Conservation (phyloP, 2,888 invertebrate species). For the Agrochola circellaris region DNA sequence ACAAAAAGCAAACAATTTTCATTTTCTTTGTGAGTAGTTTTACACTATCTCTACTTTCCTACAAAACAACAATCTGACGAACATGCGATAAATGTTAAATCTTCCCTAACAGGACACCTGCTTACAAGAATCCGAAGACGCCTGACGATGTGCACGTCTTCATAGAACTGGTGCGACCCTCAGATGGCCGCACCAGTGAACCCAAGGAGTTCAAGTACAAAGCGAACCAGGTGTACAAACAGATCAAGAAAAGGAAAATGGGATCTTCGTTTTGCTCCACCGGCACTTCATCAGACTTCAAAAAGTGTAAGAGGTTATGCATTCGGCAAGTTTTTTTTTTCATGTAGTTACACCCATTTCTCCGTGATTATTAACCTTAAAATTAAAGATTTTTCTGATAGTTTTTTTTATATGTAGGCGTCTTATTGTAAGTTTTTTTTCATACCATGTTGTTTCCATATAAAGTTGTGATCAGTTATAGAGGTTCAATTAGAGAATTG, state of each 20-base stretch:
- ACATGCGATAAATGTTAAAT: not conserved
- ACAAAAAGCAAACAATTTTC: not conserved
- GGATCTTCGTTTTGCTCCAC: slow-evolving; percentile 80
- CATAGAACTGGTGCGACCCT: slow-evolving; percentile 94
- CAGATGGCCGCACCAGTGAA: slow-evolving; percentile 84
- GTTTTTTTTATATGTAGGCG: not conserved
- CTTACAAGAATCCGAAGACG: slow-evolving; percentile 93
- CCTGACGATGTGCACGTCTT: slow-evolving; percentile 92
- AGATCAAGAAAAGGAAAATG: slow-evolving; percentile 79
- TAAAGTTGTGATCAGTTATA: not conserved
- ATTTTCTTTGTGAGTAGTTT: not conserved
- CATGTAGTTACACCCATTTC: not conserved
- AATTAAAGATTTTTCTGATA: not conserved
- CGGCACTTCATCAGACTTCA: slow-evolving; percentile 69
- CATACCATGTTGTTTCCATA: not conserved
- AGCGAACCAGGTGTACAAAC: slow-evolving; percentile 74
- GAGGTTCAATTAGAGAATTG: not conserved
- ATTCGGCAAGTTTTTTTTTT: too few species aligned
- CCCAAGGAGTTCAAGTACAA: slow-evolving; percentile 82
- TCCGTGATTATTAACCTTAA: not conserved
- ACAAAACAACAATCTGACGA: not conserved
- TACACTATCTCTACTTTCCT: not conserved
- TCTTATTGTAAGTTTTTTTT: not conserved
- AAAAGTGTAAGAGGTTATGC: too few species aligned
- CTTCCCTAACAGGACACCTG: slow-evolving; percentile 92